phyloP scores from a whole-genome alignment of 2,888 invertebrate species.

The Metopia argyrocephala region DNA sequence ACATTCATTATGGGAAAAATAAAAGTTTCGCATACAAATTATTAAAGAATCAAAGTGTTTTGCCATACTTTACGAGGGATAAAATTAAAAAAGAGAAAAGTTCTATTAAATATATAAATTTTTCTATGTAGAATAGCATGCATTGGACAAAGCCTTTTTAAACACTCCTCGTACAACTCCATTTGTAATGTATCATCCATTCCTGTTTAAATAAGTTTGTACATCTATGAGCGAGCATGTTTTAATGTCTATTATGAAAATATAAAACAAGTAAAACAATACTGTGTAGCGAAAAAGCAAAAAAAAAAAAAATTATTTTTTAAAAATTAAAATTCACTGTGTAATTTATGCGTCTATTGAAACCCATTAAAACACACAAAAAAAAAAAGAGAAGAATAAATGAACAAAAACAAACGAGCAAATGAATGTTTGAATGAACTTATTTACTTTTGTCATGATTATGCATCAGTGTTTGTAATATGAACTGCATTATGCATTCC shows the following conservation, averaged over 20 bases:
- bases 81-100: neutral
- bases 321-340: slow-evolving; percentile 54
- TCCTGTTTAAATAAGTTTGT: slow-evolving; percentile 21
- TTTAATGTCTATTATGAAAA: slow-evolving; percentile 13
- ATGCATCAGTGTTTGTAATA: neutral
- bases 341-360: slow-evolving; percentile 64
- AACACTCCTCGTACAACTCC: neutral
- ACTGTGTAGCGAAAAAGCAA: too few relatives aligned
- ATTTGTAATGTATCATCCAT: slow-evolving; percentile 38
- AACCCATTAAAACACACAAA: slow-evolving; percentile 54
- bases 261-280: slow-evolving; percentile 10
- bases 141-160: neutral
- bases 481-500: neutral
- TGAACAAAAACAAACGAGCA: neutral
- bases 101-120: neutral
- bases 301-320: slow-evolving; percentile 33
- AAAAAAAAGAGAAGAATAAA: slow-evolving; percentile 29
- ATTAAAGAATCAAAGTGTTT: slow-evolving; percentile 38
- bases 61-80: neutral
- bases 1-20: slow-evolving; percentile 44
- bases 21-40: slow-evolving; percentile 47
- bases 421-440: slow-evolving; percentile 40
- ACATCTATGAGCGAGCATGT: neutral
- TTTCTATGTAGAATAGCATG: too few relatives aligned
- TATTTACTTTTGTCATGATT: slow-evolving; percentile 55